A percentile compares a stretch with the other conserved stretches of the same genome.
Evolutionary conservation across 2,888 invertebrate species (phyloP).

Genomic region (Standfussiana lucernea): DNA sequence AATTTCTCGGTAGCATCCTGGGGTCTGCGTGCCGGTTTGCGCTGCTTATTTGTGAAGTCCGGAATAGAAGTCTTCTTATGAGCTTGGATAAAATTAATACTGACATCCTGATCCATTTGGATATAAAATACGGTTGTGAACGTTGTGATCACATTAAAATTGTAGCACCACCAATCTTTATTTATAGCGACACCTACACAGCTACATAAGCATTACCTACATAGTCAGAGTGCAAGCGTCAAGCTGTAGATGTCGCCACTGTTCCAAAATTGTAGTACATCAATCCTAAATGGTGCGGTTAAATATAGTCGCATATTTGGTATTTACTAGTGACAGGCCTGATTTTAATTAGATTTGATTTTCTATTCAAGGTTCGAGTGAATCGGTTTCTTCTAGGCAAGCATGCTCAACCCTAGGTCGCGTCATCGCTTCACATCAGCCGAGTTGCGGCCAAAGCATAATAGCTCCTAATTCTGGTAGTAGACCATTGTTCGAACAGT

Average conservation of each 20-base stretch:
- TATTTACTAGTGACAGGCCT: neutral
- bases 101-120: neutral
- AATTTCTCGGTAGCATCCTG: neutral
- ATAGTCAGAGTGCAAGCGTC: neutral
- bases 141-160: neutral
- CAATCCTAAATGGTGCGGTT: neutral
- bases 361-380: no score
- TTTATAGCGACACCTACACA: constrained; percentile 28
- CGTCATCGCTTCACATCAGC: no score
- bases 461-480: no score
- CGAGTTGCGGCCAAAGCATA: no score
- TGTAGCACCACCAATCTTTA: neutral
- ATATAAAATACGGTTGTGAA: neutral
- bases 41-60: neutral
- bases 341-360: no score
- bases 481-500: no score
- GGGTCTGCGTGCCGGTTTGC: neutral
- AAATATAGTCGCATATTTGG: neutral
- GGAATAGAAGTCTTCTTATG: neutral
- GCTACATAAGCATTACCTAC: neutral
- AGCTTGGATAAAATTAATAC: neutral
- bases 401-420: no score
- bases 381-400: no score
- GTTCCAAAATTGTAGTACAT: neutral
- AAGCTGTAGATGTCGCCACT: constrained; percentile 31